Percentiles rank a stretch among this genome's conserved stretches.
Conservation (phyloP, 2,797 vertebrate species). For the Lagocephalus sceleratus region DNA sequence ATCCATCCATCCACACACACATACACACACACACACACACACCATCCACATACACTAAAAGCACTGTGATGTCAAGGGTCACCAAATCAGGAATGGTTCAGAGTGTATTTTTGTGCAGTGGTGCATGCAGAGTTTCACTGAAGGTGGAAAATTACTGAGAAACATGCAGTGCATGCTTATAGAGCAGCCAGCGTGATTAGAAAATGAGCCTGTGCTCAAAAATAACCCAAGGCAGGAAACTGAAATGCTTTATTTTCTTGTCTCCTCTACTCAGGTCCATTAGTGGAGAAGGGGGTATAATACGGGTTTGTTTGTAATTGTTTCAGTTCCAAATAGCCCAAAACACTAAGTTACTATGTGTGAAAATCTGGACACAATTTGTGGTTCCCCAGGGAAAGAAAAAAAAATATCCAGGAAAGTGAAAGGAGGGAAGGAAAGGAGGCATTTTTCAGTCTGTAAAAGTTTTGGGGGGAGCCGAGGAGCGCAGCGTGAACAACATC, state of each 20-base stretch:
- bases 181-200: slow-evolving; percentile 41
- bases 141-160: slow-evolving; percentile 26
- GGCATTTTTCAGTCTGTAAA: slow-evolving; percentile 55
- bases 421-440: slow-evolving; percentile 38
- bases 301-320: slow-evolving; percentile 63
- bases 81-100: slow-evolving; percentile 23
- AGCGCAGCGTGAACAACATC: slow-evolving; percentile 34
- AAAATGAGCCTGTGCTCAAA: slow-evolving; percentile 49
- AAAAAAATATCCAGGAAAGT: slow-evolving; percentile 8
- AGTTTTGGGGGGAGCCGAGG: slow-evolving; percentile 38
- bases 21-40: slow-evolving; percentile 5
- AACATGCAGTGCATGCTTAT: slow-evolving; percentile 29
- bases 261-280: slow-evolving; percentile 42
- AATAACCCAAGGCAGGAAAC: slow-evolving; percentile 50
- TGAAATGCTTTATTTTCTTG: slow-evolving; percentile 47
- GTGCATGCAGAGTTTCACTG: slow-evolving; percentile 37
- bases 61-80: slow-evolving; percentile 29
- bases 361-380: slow-evolving; percentile 76
- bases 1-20: too few species aligned
- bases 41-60: slow-evolving; percentile 13
- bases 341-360: slow-evolving; percentile 66
- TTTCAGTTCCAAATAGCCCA: slow-evolving; percentile 60
- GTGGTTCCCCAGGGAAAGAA: slow-evolving; percentile 49
- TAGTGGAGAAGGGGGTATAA: slow-evolving; percentile 36
- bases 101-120: slow-evolving; percentile 17